Evolutionary conservation across 2,797 vertebrate genomes (phyloP), one percentile per base, ranked within the genome.

Genomic region (Glyptemys insculpta): DNA sequence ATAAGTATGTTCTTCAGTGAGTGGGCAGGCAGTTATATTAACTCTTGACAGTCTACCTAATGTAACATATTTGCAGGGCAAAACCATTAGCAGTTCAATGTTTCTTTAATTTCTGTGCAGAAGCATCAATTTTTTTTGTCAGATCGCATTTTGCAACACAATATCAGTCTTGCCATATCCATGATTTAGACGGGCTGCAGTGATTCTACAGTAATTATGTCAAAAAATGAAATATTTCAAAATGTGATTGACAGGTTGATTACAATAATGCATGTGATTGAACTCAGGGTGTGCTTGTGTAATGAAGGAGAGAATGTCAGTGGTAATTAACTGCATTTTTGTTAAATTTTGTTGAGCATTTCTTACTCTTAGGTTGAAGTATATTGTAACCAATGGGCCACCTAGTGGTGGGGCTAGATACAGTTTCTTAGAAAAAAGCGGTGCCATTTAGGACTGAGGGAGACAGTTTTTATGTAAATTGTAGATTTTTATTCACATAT

Each of bases 221-320:
- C 86, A 98, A 97, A 98, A 97, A 97, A 54, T 92, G 96, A 98
- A 98, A 98, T 97, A 97, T 97, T 98, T 98, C 93, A 96, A 91
- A 97, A 97, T 94, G 91, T 97, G 98, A 98, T 97, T 98, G 98
- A 97, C 97, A 98, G 98, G 93, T 97, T 98, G 98, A 98, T 98
- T 98, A 97, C 97, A 98, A 96, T 98, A 98, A 97, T 95, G 97
- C 95, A 91, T 96, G 95, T 96, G 98, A 98, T 97, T 98, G 98
- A 97, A 97, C 97, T 96, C 95, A 87, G 97, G 95, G 96, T 97
- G 93, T 96, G 94, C 97, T 97, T 94, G 92, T 96, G 92, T 92
- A 97, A 96, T 0, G 6, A 94, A 97, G 93, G 96, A 91, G 83
- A 94, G 94, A 95, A 96, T 94, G 97, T 96, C 97, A 97, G 91